Evolutionary conservation across 1,140 invertebrate species (phyloP), one percentile per base, ranked within the genome.

Genomic region (Campodea augens): DNA sequence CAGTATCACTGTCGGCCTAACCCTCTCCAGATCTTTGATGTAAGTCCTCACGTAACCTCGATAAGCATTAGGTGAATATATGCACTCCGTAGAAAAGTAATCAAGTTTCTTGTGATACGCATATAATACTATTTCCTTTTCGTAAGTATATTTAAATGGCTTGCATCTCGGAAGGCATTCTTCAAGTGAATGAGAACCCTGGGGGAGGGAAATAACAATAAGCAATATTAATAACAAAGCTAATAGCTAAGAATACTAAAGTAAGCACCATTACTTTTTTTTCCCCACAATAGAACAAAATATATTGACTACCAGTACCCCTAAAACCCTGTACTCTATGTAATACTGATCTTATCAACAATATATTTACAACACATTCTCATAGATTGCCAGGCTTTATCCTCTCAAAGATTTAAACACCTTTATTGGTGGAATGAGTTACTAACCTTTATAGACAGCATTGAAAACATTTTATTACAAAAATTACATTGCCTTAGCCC

Each of bases 41-140:
- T 87, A 82, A 15, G 83, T 74, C 55, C 95, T 67, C 3, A 87
- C 91, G 70, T 95, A 78, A 1, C 92, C 93, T 56, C 92, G 71
- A 60, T 98, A 98, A 0, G 96, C 91, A 71, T 98, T 93, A 18
- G 96, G 96, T 13, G 95, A 86, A 69, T 97, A 99, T 29, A 93
- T 77, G 68, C 95, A 99, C 64, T 99, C 96, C 0, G 95, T 98
- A 7, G 91, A 96, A 65, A 99, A 99, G 60, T 99, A 99, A 32
- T 96, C 77, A n/a, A 99, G 63, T 54, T 86, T 85, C 60, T 92
- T 92, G 59, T 90, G 96, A 63, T 95, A 90, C 1, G 92, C 92
- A 69, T 97, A 98, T 87, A 99, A 95, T 0, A 99, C 96, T 59
- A 99, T 99, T 69, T 99, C 96, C 60, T 98, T 98, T 64, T 99